Evolutionary conservation across 1,140 invertebrate species (phyloP).

Genomic region (Pogonomyrmex barbatus): DNA sequence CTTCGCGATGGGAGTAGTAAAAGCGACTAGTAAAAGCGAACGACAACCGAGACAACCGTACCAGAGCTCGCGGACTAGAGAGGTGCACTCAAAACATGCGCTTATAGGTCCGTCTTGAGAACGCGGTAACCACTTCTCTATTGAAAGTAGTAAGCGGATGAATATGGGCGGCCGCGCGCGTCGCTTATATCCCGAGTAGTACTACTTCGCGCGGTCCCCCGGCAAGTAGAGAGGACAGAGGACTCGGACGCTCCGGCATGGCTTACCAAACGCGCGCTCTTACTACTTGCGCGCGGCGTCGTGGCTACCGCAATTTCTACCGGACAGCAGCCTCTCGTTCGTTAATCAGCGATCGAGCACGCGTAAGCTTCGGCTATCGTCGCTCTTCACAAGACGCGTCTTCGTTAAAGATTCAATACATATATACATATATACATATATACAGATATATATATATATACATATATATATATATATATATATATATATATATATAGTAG

Average conservation of each 20-base stretch:
- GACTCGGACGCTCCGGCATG: neutral
- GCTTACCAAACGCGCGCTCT: slow-evolving; percentile 49
- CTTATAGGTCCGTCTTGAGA: slow-evolving; percentile 4
- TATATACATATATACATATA: slow-evolving; percentile 6
- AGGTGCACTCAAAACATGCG: slow-evolving; percentile 18
- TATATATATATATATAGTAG: neutral
- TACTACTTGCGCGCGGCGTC: slow-evolving; percentile 57
- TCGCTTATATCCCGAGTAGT: neutral
- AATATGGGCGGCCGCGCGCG: neutral
- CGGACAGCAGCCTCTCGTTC: slow-evolving; percentile 5
- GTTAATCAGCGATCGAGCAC: slow-evolving; percentile 18
- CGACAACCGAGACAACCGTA: slow-evolving; percentile 22
- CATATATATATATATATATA: slow-evolving; percentile 3
- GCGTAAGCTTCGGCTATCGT: slow-evolving; percentile 18
- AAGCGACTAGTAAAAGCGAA: slow-evolving; percentile 28
- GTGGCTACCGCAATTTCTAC: slow-evolving; percentile 39
- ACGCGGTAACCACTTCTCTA: slow-evolving; percentile 3
- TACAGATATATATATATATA: slow-evolving; percentile 11
- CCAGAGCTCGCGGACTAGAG: neutral
- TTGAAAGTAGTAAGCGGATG: slow-evolving; percentile 22
- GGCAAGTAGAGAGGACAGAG: slow-evolving; percentile 38
- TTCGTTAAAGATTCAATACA: slow-evolving; percentile 47
- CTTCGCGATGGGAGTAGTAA: slow-evolving; percentile 13
- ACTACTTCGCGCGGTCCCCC: slow-evolving; percentile 16
- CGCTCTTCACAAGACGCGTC: slow-evolving; percentile 44